Percentiles rank a stretch among this genome's conserved stretches.
Conservation (phyloP, 53 echinoderm and acorn worm species). For the Mesocentrotus franciscanus region DNA sequence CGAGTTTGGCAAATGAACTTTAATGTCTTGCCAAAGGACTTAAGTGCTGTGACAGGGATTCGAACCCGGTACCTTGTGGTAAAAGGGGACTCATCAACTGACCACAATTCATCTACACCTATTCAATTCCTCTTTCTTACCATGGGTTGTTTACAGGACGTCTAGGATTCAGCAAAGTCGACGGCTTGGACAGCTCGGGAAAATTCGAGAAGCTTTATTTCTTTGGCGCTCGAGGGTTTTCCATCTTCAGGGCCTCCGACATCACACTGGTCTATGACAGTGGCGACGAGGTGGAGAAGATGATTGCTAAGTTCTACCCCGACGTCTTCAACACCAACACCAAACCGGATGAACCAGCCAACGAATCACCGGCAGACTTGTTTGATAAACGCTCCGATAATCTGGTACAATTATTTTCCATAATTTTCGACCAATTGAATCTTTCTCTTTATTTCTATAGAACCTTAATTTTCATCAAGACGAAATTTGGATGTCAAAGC, state of each 20-base stretch:
- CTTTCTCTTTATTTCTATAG: not conserved
- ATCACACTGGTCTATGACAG: constrained; percentile 72
- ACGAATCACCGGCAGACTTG: constrained; percentile 49
- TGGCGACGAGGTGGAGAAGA: constrained; percentile 75
- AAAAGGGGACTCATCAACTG: too few species aligned
- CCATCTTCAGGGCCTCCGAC: constrained; percentile 65
- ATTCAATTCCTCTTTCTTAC: too few species aligned
- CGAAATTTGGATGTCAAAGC: not conserved
- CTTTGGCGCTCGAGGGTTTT: constrained; percentile 74
- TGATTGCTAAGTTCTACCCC: constrained; percentile 65
- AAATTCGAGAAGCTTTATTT: constrained; percentile 69
- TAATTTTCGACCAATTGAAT: not conserved
- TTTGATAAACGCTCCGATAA: constrained; percentile 74
- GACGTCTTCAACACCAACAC: constrained; percentile 77
- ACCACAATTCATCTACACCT: too few species aligned
- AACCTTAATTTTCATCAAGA: not conserved
- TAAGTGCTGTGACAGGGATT: too few species aligned
- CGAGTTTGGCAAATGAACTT: too few species aligned
- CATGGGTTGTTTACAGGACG: constrained; percentile 59
- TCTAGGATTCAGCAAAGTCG: constrained; percentile 68
- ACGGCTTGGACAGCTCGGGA: constrained; percentile 48
- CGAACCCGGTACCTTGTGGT: too few species aligned
- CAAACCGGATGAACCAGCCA: constrained; percentile 56
- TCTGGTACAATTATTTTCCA: constrained; percentile 46
- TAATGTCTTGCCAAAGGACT: too few species aligned